Base-by-base conservation (phyloP, 2,797 vertebrate species). In the Alosa sapidissima region DNA sequence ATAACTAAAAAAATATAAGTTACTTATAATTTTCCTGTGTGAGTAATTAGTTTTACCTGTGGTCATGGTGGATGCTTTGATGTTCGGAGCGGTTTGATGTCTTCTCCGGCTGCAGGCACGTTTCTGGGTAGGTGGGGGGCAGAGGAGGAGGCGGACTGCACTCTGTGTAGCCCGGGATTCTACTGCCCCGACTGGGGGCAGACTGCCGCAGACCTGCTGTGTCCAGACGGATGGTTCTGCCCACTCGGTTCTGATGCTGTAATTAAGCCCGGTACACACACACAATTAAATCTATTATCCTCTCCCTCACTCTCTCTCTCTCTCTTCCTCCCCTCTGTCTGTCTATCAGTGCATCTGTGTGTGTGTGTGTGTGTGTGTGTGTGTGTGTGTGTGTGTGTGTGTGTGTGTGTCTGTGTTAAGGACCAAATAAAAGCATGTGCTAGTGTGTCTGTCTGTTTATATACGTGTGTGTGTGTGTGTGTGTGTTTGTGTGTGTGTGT, bases 201-300 rank as follows among this genome's bases (percentile, higher is more conserved):
- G 88, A 82, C 91, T 28, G 95, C 93, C 55, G 95, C 93, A 0
- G 92, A 96, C 68, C 93, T 93, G 7, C 81, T 88, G 9, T 98
- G 97, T 88, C 93, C 94, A 81, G 92, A 92, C 1, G 97, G 97
- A 13, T 97, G 97, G 96, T 98, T 96, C 91, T 99, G 98, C 89
- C 97, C 96, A 0, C 72, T 58, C 33, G 95, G 96, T 49, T 97
- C 97, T 48, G 82, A 85, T 19, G 93, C 92, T 91, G 94, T 90
- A 89, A 91, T 90, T 91, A 92, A 93, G 88, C 88, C 93, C 92
- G 95, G 96, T 68, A 33, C 11, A 68, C 33, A 68, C 33, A 36
- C 19, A 10, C 0, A 21, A 2, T 4, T 11, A 49, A 49, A 49
- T 49, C 54, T 16, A 58, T 19, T 58, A 19, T 2, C 21, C 58